These are phyloP conservation scores for Bradypodion pumilum DNA, from an alignment of 2,797 vertebrate genomes.

Conservation along the genomic window DNA sequence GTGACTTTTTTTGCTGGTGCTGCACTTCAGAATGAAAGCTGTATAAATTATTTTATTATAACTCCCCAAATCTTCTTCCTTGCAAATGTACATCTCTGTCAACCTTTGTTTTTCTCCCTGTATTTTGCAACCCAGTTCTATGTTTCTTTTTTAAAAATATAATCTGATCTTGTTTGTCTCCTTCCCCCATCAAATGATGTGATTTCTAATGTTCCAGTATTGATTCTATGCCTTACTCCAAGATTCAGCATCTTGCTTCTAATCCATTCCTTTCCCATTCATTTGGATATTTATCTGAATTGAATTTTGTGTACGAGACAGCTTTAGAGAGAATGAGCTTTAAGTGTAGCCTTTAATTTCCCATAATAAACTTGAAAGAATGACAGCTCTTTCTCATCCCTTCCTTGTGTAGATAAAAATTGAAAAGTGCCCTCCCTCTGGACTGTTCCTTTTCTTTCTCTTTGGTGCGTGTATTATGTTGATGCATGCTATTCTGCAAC, in stretches of 20 bases:
- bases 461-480: constrained; percentile 19
- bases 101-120: not conserved
- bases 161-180: not conserved
- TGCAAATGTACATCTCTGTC: not conserved
- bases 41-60: constrained; percentile 23
- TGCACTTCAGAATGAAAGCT: not conserved
- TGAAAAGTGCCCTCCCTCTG: not conserved
- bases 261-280: constrained; percentile 11
- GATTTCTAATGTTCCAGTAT: constrained; percentile 9
- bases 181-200: not conserved
- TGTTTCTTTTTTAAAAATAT: not conserved
- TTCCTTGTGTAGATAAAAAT: not conserved
- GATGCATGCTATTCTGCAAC: not conserved
- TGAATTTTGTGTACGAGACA: not conserved
- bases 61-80: not conserved
- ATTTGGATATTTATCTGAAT: not conserved
- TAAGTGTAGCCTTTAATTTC: constrained; percentile 25
- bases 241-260: not conserved
- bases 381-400: constrained; percentile 20
- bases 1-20: not conserved
- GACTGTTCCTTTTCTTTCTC: constrained; percentile 6
- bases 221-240: constrained; percentile 13
- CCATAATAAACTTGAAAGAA: constrained; percentile 1
- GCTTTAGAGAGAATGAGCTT: not conserved
- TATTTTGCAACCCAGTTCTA: rapidly evolving